Evolutionary conservation across 92 coral and sea anemone genomes (phyloP).

Genomic region (Scolanthus callimorphus): DNA sequence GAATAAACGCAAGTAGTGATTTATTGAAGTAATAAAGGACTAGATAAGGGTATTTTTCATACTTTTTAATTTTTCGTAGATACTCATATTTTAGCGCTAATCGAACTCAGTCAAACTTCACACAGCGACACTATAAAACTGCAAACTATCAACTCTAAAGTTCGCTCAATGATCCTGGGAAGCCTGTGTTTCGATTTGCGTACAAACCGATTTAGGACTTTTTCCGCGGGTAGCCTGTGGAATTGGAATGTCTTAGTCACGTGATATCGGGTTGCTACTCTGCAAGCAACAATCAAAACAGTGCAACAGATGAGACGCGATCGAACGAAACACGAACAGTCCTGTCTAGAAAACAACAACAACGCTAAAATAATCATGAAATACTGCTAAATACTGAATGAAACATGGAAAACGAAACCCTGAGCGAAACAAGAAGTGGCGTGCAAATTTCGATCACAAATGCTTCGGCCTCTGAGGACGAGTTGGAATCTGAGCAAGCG

Average conservation of each 20-base stretch:
- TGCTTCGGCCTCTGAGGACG: conserved; percentile 70
- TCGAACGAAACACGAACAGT: conserved; percentile 7
- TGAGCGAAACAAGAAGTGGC: conserved; percentile 44
- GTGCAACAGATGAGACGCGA: not conserved
- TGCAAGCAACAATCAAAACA: conserved; percentile 43
- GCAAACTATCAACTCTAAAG: too few species aligned
- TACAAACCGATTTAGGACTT: too few species aligned
- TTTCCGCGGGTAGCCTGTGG: conserved; percentile 45
- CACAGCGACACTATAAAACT: too few species aligned
- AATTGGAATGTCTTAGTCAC: conserved; percentile 17
- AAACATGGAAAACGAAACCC: conserved; percentile 61
- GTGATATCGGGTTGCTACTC: conserved; percentile 27
- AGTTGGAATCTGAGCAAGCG: conserved; percentile 37
- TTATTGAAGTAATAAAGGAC: too few species aligned
- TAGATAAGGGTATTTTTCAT: too few species aligned
- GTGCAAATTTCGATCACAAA: conserved; percentile 67
- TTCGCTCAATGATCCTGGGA: too few species aligned
- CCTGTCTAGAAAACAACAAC: not conserved
- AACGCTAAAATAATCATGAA: not conserved
- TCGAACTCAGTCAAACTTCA: too few species aligned
- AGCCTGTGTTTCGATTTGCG: too few species aligned
- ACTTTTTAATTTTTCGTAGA: too few species aligned
- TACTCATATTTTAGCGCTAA: too few species aligned
- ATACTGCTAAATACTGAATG: not conserved
- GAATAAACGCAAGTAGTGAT: too few species aligned